Evolutionary conservation across 2,888 invertebrate genomes (phyloP), one percentile per base, ranked within the genome.

Genomic region (Drosophila longiperda): DNA sequence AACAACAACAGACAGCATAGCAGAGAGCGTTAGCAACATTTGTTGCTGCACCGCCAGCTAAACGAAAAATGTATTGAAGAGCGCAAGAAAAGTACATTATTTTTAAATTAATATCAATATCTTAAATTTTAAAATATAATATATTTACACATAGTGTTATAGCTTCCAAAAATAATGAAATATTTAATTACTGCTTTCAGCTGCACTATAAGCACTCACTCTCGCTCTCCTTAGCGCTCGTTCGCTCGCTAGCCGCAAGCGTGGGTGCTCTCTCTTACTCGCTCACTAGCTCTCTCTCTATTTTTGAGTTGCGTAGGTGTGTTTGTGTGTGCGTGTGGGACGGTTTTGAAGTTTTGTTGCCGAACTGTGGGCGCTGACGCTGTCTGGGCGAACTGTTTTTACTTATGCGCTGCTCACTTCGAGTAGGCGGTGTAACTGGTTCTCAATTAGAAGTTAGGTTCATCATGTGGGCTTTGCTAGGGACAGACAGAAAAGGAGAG

Each of bases 391-490:
- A 80, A 77, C 83, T 71, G 76, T 81, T 82, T 81, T 73, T 78
- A 74, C 64, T 65, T 67, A 61, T 66, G 52, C 11, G 53, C 38
- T 63, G 57, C 48, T 75, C 70, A 64, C 54, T 64, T 59, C 8
- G 60, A 80, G 77, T 81, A 77, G 78, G 70, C 66, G 64, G 77
- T 50, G 60, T 63, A 61, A 53, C 45, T 69, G 65, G 84, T 84
- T 84, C 79, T 79, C 89, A 89, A 89, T 89, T 82, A 72, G 80
- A 81, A 32, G 66, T 57, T 75, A 59, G 34, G 70, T 70, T 71
- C 75, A 63, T 64, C 78, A 87, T 84, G 89, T 89, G 84, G 83
- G 89, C 52, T 83, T 89, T 74, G 50, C 60, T 29, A 23, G 11
- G 12, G 52, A 48, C 9, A 38, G 42, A 26, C 20, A 12, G 42